A percentile compares a stretch with the other conserved stretches of the same genome.
Evolutionary conservation across 2,888 invertebrate genomes (phyloP).

Genomic region (Oxystoma pomonae): DNA sequence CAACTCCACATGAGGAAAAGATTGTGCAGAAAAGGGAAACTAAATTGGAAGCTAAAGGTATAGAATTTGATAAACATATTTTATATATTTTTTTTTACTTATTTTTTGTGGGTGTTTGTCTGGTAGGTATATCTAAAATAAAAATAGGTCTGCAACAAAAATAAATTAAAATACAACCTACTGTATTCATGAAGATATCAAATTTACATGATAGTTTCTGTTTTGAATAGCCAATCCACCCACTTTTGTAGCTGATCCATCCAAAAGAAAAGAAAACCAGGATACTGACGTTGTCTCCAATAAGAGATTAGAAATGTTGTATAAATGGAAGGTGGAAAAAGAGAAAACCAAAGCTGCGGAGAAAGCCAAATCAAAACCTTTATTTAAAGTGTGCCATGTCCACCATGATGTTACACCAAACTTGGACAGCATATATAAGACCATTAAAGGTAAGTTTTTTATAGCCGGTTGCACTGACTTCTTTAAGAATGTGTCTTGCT

Average conservation of each 20-base stretch:
- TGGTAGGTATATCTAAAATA: too few relatives aligned
- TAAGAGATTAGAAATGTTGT: conserved; percentile 32
- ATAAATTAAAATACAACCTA: too few relatives aligned
- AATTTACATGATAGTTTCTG: too few relatives aligned
- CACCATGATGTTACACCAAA: conserved; percentile 23
- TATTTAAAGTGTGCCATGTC: conserved; percentile 38
- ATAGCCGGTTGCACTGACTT: too few relatives aligned
- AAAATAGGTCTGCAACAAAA: too few relatives aligned
- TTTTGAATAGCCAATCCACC: too few relatives aligned
- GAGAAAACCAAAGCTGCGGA: conserved; percentile 28
- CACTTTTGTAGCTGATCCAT: background rate
- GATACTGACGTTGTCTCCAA: conserved; percentile 3
- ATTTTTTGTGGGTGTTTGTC: too few relatives aligned
- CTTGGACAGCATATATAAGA: conserved; percentile 32
- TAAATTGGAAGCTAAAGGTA: too few relatives aligned
- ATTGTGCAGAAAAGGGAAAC: background rate
- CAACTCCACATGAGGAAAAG: conserved; percentile 4
- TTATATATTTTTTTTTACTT: too few relatives aligned
- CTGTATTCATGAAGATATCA: too few relatives aligned
- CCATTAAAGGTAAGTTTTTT: conserved; percentile 35
- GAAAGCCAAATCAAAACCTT: conserved; percentile 34
- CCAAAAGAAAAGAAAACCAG: background rate
- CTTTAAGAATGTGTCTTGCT: too few relatives aligned
- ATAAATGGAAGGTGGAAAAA: conserved; percentile 38
- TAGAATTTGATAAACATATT: too few relatives aligned